A percentile compares a stretch with the other conserved stretches of the same genome.
Evolutionary conservation across 2,113 vertebrate genomes (phyloP).

Genomic region (Sminthopsis crassicaudata): DNA sequence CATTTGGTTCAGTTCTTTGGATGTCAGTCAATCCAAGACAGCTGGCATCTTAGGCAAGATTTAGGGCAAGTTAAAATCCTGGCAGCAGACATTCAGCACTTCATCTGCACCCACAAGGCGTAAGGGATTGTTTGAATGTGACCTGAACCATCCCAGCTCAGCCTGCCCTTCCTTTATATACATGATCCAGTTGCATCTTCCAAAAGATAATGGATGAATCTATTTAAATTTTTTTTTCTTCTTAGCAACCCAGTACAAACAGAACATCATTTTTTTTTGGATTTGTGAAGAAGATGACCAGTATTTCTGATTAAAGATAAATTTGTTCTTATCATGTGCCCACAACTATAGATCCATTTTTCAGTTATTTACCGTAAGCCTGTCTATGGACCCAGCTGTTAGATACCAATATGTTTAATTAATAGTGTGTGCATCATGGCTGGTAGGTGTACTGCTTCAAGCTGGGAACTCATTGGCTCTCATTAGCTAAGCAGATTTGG

Average conservation of each 20-base stretch:
- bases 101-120: constrained; percentile 77
- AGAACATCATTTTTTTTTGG: constrained; percentile 58
- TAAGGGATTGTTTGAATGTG: constrained; percentile 56
- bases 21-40: constrained; percentile 69
- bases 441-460: not conserved
- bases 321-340: constrained; percentile 2
- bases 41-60: constrained; percentile 72
- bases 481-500: not conserved
- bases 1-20: constrained; percentile 64
- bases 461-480: not conserved
- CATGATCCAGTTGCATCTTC: constrained; percentile 64
- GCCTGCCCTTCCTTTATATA: constrained; percentile 60
- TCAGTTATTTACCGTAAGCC: not conserved
- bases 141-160: constrained; percentile 55
- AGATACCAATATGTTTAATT: not conserved
- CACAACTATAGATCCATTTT: not conserved
- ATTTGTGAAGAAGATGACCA: not conserved
- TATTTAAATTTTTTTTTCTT: constrained; percentile 50
- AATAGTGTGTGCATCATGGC: not conserved
- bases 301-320: constrained; percentile 49
- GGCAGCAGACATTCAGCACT: constrained; percentile 53
- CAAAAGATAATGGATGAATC: constrained; percentile 51
- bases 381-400: not conserved
- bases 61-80: constrained; percentile 67
- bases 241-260: constrained; percentile 59